Evolutionary conservation across 2,113 vertebrate genomes (phyloP).

Genomic region (Dascyllus trimaculatus): DNA sequence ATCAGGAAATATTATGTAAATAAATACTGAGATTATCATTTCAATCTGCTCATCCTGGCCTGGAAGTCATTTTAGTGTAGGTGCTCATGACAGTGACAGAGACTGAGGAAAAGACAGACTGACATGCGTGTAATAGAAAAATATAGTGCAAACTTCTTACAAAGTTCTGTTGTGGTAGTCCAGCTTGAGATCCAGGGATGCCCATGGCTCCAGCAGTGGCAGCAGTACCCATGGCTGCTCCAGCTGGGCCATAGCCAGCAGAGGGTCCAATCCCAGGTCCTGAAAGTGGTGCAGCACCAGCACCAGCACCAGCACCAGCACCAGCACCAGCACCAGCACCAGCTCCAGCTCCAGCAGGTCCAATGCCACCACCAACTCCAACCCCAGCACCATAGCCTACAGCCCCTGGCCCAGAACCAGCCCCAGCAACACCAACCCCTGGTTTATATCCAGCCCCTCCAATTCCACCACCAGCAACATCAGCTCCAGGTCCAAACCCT

Average conservation of each 20-base stretch:
- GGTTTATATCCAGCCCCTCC: not conserved
- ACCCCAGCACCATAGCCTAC: not conserved
- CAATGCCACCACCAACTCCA: not conserved
- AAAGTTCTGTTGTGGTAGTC: constrained; percentile 80
- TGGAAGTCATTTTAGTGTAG: too few species aligned
- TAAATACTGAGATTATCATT: too few species aligned
- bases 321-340: not conserved
- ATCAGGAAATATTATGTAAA: not conserved
- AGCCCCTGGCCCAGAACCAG: not conserved
- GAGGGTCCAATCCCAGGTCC: constrained; percentile 29
- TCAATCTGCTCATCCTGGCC: too few species aligned
- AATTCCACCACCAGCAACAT: not conserved
- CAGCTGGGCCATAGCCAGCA: constrained; percentile 20
- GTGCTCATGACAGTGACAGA: not conserved
- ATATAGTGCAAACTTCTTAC: constrained; percentile 84
- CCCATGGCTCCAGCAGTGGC: constrained; percentile 80
- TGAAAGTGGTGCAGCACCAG: constrained; percentile 20
- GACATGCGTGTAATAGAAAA: not conserved
- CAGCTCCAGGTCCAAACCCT: constrained; percentile 5
- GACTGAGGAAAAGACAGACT: not conserved
- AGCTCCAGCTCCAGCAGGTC: not conserved
- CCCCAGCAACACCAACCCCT: not conserved
- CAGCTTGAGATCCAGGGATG: constrained; percentile 52
- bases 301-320: constrained; percentile 5
- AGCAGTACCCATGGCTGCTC: constrained; percentile 68